A percentile compares a stretch with the other conserved stretches of the same genome.
phyloP scores from a whole-genome alignment of 2,113 vertebrate genomes.

The Otis tarda region DNA sequence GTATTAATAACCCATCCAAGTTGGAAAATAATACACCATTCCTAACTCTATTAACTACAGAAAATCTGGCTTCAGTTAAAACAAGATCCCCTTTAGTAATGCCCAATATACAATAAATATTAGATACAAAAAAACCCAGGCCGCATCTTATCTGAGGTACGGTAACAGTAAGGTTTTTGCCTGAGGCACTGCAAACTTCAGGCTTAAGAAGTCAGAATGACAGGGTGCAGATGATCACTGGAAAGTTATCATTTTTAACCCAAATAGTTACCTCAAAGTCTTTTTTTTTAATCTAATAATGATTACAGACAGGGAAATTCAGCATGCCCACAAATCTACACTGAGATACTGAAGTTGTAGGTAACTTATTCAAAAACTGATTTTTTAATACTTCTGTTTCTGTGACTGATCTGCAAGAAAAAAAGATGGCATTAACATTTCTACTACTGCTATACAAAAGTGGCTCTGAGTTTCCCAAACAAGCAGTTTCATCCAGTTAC shows the following conservation, averaged over 20 bases:
- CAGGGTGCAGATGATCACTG: constrained; percentile 57
- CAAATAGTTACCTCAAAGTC: constrained; percentile 44
- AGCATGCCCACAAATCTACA: constrained; percentile 22
- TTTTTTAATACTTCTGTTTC: background rate
- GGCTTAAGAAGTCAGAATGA: constrained; percentile 67
- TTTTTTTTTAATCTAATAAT: constrained; percentile 39
- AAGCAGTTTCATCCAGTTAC: background rate
- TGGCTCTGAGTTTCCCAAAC: background rate
- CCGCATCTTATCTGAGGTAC: constrained; percentile 61
- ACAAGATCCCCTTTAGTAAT: constrained; percentile 64
- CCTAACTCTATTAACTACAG: constrained; percentile 69
- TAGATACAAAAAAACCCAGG: constrained; percentile 25
- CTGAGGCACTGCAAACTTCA: constrained; percentile 51
- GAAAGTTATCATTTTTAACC: constrained; percentile 65
- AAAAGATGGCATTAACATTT: background rate
- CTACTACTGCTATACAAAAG: background rate
- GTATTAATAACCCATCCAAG: constrained; percentile 63
- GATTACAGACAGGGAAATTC: constrained; percentile 54
- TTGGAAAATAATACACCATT: constrained; percentile 73
- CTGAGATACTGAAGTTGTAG: background rate
- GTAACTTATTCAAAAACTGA: background rate
- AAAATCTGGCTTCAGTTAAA: constrained; percentile 76
- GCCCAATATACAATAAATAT: constrained; percentile 62
- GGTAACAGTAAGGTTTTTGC: constrained; percentile 53
- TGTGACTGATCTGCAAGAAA: background rate